Evolutionary conservation across 30 jellyfish, hydroid and myxozoan genomes (phyloP).

Genomic region (Nemopilema nomurai): DNA sequence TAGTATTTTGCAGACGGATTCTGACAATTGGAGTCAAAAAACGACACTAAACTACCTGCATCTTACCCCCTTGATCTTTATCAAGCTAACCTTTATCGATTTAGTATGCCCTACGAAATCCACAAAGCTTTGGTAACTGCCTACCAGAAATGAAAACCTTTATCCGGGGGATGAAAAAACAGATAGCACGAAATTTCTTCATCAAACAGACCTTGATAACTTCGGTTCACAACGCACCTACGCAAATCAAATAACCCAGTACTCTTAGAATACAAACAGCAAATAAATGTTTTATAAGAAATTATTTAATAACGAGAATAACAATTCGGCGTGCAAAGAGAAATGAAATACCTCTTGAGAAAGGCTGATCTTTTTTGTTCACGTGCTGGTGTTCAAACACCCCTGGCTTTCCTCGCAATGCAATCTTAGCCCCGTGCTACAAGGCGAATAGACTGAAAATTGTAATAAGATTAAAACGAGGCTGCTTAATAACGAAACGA

Average conservation of each 20-base stretch:
- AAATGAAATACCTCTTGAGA: not conserved
- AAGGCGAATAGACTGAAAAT: not conserved
- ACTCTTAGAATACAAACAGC: not conserved
- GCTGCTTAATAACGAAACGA: no score
- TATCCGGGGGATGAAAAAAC: not conserved
- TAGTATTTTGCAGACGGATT: not conserved
- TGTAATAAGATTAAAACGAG: not conserved
- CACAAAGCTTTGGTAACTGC: not conserved
- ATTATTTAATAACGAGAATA: not conserved
- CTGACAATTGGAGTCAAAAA: not conserved
- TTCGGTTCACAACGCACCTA: constrained; percentile 13
- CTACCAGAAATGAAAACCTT: not conserved
- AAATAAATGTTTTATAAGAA: not conserved
- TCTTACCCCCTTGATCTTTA: not conserved
- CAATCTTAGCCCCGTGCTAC: not conserved
- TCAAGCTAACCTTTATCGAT: not conserved
- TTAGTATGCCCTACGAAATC: no score
- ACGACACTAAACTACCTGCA: not conserved
- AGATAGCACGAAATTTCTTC: not conserved
- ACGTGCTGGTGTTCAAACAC: not conserved
- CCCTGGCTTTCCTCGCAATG: not conserved
- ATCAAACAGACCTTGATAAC: constrained; percentile 1
- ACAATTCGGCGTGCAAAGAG: not conserved
- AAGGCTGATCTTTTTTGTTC: not conserved
- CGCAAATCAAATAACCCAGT: constrained; percentile 7